Evolutionary conservation across 2,113 vertebrate genomes (phyloP).

Genomic region (Centropus unirufus): DNA sequence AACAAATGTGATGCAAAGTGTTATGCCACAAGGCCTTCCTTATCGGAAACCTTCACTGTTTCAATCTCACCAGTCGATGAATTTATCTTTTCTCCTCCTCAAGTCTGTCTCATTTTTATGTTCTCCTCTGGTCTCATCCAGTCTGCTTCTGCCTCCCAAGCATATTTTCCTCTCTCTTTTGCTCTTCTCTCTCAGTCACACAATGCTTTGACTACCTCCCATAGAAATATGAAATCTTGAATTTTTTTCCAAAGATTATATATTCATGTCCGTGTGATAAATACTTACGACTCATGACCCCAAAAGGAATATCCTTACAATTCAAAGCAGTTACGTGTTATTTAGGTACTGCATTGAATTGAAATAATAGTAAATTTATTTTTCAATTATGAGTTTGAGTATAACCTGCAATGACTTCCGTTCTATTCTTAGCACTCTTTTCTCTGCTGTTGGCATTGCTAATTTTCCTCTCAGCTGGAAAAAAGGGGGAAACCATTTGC

Average conservation of each 20-base stretch:
- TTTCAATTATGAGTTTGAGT: neutral
- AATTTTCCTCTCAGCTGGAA: neutral
- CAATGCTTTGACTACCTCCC: neutral
- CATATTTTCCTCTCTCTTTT: neutral
- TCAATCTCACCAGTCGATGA: neutral
- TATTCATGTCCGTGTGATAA: neutral
- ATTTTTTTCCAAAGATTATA: neutral
- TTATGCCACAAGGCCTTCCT: neutral
- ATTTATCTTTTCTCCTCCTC: neutral
- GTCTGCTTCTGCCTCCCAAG: neutral
- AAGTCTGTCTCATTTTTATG: neutral
- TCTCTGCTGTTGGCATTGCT: neutral
- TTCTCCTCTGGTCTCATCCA: neutral
- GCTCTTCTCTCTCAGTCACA: neutral
- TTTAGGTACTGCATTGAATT: slow-evolving; percentile 18
- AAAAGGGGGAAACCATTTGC: neutral
- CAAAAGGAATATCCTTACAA: neutral
- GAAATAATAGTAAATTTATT: neutral
- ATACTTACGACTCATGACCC: neutral
- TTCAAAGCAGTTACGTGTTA: neutral
- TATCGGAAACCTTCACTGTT: neutral
- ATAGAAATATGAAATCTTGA: neutral
- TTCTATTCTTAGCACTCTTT: neutral
- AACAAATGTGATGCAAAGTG: neutral
- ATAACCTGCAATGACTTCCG: neutral